These are phyloP conservation scores for Pyrrhia umbra DNA, from an alignment of 2,888 invertebrate species.

Conservation along the genomic window DNA sequence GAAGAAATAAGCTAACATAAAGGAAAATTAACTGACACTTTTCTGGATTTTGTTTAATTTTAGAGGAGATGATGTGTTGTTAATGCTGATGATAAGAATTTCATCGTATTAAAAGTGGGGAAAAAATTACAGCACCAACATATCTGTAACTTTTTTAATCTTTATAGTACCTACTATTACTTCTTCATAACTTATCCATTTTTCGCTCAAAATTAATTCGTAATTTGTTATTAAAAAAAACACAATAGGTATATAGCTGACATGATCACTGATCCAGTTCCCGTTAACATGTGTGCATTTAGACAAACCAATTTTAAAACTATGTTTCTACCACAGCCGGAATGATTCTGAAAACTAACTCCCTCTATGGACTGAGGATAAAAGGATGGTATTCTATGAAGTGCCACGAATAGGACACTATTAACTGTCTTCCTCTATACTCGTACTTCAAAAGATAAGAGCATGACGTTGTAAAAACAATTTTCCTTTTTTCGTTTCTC, in stretches of 20 bases:
- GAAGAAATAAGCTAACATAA: slow-evolving; percentile 75
- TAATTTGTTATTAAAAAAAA: too few species aligned
- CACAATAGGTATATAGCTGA: not conserved
- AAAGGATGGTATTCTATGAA: slow-evolving; percentile 54
- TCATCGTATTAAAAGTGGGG: too few species aligned
- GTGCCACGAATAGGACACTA: slow-evolving; percentile 40
- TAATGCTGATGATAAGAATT: slow-evolving; percentile 18
- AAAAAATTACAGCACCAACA: too few species aligned
- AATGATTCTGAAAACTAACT: slow-evolving; percentile 44
- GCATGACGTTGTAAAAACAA: slow-evolving; percentile 47
- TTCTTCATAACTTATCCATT: too few species aligned
- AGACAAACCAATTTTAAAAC: slow-evolving; percentile 38
- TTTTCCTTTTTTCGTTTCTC: slow-evolving; percentile 38
- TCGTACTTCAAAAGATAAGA: slow-evolving; percentile 52
- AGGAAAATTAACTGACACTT: slow-evolving; percentile 71
- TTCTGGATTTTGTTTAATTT: slow-evolving; percentile 45
- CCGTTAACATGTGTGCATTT: slow-evolving; percentile 2
- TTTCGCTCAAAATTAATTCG: too few species aligned
- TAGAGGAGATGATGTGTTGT: slow-evolving; percentile 34
- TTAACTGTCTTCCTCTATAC: slow-evolving; percentile 40
- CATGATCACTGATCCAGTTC: not conserved
- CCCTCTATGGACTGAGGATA: slow-evolving; percentile 29
- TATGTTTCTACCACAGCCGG: slow-evolving; percentile 14
- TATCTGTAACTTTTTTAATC: too few species aligned
- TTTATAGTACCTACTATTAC: too few species aligned